Base-by-base conservation (phyloP, 2,113 vertebrate genomes). In the Gasterosteus nipponicus region DNA sequence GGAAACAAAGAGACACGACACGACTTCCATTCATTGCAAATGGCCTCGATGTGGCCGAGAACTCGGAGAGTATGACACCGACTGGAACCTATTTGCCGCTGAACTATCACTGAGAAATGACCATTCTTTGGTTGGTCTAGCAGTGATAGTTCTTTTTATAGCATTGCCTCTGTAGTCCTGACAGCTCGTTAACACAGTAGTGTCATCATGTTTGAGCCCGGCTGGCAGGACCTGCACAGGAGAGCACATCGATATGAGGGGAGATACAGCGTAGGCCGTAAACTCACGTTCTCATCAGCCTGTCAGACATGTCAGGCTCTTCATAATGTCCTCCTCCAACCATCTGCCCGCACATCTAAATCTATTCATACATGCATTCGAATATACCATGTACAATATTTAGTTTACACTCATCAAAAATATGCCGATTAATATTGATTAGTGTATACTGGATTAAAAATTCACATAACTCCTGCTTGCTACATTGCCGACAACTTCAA, bases 141-240 rank as follows among this genome's bases (percentile, higher is more conserved):
- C 77, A 78, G 38, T 70, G 79, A 86, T 82, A 88, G 64, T 87
- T 91, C 80, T 88, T 88, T 87, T 87, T 91, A 81, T 89, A 84
- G 78, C 64, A 33, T 49, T 70, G 72, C 68, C 61, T 81, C 77
- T 72, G n/a, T 77, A 66, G 46, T 51, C 4, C 69, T 86, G 89
- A 87, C 85, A 89, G 89, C 78, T 69, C 74, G 81, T 89, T 82
- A 82, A 76, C 80, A 80, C 69, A 85, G 85, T 60, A 69, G 58
- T 84, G 69, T 73, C 75, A 77, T 89, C 84, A 74, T 78, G 68
- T 83, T 75, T 82, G 78, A 79, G 79, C 73, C 54, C 7, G 9
- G 73, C 62, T 87, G 89, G 78, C 87, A 87, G 85, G 51, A 84
- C 74, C 83, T 78, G 68, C 62, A 77, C 79, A 35, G 69, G 73